These are phyloP conservation scores for Bombus difficillimus DNA, from an alignment of 1,140 invertebrate genomes.

Conservation along the genomic window DNA sequence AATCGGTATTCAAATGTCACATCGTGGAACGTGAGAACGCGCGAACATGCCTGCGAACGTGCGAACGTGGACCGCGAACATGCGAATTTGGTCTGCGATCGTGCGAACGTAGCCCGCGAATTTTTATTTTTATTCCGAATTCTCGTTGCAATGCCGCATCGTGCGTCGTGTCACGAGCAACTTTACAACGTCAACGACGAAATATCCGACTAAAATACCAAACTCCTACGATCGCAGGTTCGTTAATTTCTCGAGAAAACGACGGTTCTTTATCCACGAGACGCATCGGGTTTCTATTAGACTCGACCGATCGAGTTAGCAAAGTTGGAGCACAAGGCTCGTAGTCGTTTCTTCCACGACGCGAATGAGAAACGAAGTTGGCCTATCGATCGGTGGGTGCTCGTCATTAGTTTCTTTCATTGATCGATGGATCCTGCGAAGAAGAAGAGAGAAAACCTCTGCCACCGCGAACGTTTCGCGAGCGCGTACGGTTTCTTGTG, in stretches of 20 bases:
- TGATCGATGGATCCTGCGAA: constrained; percentile 21
- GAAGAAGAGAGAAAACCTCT: not conserved
- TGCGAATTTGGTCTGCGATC: no score
- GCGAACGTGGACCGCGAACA: no score
- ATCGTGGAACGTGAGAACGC: no score
- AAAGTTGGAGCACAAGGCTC: constrained; percentile 16
- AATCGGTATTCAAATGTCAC: no score
- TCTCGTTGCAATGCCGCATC: no score
- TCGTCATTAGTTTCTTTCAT: constrained; percentile 23
- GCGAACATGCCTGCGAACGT: no score
- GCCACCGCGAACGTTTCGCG: not conserved
- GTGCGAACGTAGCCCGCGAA: no score
- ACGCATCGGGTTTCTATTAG: constrained; percentile 51
- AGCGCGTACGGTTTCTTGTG: not conserved
- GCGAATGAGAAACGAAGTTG: constrained; percentile 34
- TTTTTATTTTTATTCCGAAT: no score
- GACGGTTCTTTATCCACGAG: constrained; percentile 23
- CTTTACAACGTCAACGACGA: no score
- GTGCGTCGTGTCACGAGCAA: not conserved
- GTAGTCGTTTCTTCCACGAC: not conserved
- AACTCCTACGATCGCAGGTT: not conserved
- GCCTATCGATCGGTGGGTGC: constrained; percentile 1
- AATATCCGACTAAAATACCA: not conserved
- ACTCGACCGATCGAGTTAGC: constrained; percentile 42
- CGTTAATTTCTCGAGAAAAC: constrained; percentile 3